Evolutionary conservation across 1,140 invertebrate genomes (phyloP).

Genomic region (Papilio polyxenes): DNA sequence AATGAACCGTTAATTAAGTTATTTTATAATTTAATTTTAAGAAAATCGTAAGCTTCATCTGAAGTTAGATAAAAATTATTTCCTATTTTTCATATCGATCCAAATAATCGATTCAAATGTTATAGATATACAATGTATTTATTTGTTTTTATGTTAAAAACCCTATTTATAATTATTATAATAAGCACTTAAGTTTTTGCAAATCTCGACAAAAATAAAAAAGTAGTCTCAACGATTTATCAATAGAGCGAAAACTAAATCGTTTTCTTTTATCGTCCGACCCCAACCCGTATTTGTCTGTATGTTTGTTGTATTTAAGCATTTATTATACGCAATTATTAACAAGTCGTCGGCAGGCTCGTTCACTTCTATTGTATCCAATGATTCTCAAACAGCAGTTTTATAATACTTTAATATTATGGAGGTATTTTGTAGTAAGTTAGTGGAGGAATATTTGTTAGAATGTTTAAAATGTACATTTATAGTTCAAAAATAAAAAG

Average conservation of each 20-base stretch:
- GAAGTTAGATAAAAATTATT: no score
- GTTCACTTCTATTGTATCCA: slow-evolving; percentile 50
- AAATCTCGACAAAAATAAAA: not conserved
- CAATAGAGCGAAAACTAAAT: slow-evolving; percentile 69
- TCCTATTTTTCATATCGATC: no score
- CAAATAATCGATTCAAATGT: no score
- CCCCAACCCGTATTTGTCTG: slow-evolving; percentile 72
- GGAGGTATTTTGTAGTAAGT: not conserved
- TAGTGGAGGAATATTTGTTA: no score
- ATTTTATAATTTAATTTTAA: no score
- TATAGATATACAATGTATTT: not conserved
- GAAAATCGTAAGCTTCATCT: no score
- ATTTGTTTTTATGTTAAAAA: not conserved
- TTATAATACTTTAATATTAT: not conserved
- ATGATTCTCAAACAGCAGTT: slow-evolving; percentile 53
- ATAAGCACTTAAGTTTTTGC: not conserved
- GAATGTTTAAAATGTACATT: no score
- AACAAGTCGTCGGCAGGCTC: slow-evolving; percentile 73
- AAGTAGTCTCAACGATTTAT: slow-evolving; percentile 47
- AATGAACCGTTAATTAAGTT: no score
- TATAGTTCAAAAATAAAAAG: no score
- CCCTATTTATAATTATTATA: not conserved
- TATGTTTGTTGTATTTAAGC: slow-evolving; percentile 79
- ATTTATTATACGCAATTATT: slow-evolving; percentile 80
- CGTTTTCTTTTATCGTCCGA: slow-evolving; percentile 58